phyloP scores from a whole-genome alignment of 2,797 vertebrate genomes.

The Coregonus ussuriensis region DNA sequence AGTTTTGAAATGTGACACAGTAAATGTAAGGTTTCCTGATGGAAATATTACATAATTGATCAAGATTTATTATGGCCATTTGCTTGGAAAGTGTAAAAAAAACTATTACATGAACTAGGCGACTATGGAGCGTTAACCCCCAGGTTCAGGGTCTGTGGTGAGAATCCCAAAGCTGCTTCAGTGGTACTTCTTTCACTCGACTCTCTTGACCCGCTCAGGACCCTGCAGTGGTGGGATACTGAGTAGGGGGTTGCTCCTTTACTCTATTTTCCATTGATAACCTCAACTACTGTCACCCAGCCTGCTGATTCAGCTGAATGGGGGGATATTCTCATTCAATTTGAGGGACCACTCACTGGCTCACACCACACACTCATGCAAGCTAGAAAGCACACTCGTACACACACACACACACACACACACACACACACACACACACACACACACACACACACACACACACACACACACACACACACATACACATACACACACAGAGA shows the following conservation, averaged over 20 bases:
- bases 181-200: not conserved
- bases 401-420: not conserved
- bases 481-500: too few relatives aligned
- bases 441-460: too few relatives aligned
- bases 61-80: not conserved
- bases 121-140: not conserved
- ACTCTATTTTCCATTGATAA: constrained; percentile 35
- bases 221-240: constrained; percentile 24
- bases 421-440: too few relatives aligned
- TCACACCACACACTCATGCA: constrained; percentile 6
- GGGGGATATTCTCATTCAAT: constrained; percentile 40
- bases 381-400: not conserved
- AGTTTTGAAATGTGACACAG: not conserved
- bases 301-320: constrained; percentile 47
- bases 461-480: too few relatives aligned
- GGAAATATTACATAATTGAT: not conserved
- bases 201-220: constrained; percentile 17
- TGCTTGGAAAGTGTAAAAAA: too few relatives aligned
- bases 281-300: constrained; percentile 36
- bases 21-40: not conserved
- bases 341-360: constrained; percentile 1
- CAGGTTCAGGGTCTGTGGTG: not conserved
- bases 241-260: constrained; percentile 32
- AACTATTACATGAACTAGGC: too few relatives aligned
- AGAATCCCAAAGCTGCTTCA: not conserved